These are phyloP conservation scores for Sitta europaea DNA, from an alignment of 2,113 vertebrate genomes.

Conservation along the genomic window DNA sequence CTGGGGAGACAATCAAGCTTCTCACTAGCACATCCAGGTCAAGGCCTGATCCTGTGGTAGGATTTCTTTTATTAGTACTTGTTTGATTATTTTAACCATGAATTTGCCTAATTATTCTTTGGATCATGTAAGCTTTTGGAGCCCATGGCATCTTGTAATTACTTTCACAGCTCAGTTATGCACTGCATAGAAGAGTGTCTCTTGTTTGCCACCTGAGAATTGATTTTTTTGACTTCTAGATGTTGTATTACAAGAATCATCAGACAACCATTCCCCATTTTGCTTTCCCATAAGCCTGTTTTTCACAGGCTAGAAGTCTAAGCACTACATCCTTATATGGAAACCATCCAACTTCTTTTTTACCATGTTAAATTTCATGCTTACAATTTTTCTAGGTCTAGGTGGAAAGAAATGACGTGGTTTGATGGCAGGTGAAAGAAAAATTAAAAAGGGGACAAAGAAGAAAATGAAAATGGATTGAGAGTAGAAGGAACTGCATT, in stretches of 20 bases:
- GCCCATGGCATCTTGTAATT: background rate
- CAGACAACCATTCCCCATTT: background rate
- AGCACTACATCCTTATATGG: background rate
- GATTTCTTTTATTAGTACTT: background rate
- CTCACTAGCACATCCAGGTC: background rate
- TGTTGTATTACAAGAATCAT: background rate
- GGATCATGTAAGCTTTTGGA: background rate
- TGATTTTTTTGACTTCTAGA: background rate
- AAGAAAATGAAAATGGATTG: background rate
- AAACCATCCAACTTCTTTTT: background rate
- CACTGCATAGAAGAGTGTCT: background rate
- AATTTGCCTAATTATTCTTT: constrained; percentile 11
- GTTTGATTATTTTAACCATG: background rate
- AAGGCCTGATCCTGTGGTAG: background rate
- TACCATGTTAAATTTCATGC: background rate
- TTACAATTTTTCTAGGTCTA: background rate
- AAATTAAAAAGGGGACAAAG: background rate
- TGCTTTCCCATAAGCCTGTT: background rate
- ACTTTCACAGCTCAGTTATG: background rate
- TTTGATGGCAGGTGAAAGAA: background rate
- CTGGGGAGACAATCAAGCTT: background rate
- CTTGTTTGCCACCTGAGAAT: background rate
- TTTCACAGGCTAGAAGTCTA: background rate
- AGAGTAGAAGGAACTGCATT: background rate
- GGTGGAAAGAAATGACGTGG: background rate